Percentiles rank a stretch among this genome's conserved stretches.
Evolutionary conservation across 2,888 invertebrate genomes (phyloP).

Genomic region (Anaspis maculata): DNA sequence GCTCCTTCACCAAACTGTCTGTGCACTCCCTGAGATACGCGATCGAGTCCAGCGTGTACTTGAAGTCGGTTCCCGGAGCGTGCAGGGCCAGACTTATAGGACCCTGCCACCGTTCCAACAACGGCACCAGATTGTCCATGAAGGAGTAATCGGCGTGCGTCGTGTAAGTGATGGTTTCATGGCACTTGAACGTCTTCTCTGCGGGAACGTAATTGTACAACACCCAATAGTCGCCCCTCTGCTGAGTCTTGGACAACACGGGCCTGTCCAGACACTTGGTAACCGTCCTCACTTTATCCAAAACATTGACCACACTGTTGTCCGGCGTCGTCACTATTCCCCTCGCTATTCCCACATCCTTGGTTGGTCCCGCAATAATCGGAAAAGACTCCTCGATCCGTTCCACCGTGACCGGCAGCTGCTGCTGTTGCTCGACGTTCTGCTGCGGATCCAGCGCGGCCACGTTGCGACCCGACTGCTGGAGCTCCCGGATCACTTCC

Average conservation of each 20-base stretch:
- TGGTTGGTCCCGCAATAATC: conserved; percentile 12
- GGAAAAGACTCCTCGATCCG: conserved; percentile 5
- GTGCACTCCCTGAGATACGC: conserved; percentile 72
- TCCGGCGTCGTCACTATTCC: conserved; percentile 3
- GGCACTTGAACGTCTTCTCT: conserved; percentile 57
- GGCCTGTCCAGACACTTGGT: conserved; percentile 38
- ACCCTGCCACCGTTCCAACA: conserved; percentile 80
- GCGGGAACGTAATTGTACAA: conserved; percentile 78
- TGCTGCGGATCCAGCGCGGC: conserved; percentile 35
- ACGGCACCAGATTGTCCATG: conserved; percentile 78
- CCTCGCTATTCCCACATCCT: no score
- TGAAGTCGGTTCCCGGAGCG: conserved; percentile 77
- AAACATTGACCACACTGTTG: conserved; percentile 9
- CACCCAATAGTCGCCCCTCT: conserved; percentile 65
- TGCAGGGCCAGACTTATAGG: conserved; percentile 82
- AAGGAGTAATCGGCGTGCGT: conserved; percentile 90
- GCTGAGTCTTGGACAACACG: conserved; percentile 37
- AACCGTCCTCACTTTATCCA: conserved; percentile 29
- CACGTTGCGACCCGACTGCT: conserved; percentile 41
- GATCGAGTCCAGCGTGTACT: conserved; percentile 69
- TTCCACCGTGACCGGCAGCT: conserved; percentile 1
- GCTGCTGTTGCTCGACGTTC: conserved; percentile 1
- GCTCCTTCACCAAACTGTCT: conserved; percentile 58
- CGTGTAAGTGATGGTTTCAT: conserved; percentile 82
- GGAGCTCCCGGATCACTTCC: conserved; percentile 33